Evolutionary conservation across 1,140 invertebrate species (phyloP), one percentile per base, ranked within the genome.

Genomic region (Heliothis subflexa): DNA sequence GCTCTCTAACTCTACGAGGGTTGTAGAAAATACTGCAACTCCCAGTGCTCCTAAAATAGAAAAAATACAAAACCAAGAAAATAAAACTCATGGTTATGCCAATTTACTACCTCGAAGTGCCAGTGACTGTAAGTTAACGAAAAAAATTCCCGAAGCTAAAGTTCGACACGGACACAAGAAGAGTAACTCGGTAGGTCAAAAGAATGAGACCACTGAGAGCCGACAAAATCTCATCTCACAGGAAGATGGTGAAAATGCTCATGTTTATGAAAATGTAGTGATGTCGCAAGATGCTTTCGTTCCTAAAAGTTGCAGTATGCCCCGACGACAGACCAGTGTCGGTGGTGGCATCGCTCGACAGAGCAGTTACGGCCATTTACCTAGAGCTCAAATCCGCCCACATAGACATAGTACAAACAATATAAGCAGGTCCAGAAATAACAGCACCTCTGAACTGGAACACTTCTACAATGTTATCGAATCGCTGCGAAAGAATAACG

Each of bases 241-340:
- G 11, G 93, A 95, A 57, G 93, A 95, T 74, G 81, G 82, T 47
- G 91, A 92, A 40, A 89, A 86, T 79, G 85, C 89, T 12, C 94
- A 95, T 81, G 91, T 95, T 40, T 95, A 95, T 81, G 94, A 95
- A 75, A 95, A 95, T 83, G 80, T 95, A 0, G 76, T 90, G 0
- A 57, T 91, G 80, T 81, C 88, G n/a, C 85, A 89, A 52, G 91
- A 92, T 13, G 50, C 80, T 54, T 89, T 89, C 81, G 87, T 89
- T 9, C 86, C 89, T n/a, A 90, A 88, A 70, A 94, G 90, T 68
- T 93, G 94, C 80, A 94, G 93, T 82, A 94, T 94, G 94, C 94
- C 94, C 49, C 86, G 93, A 2, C 89, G 92, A 3, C 88, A 88
- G 54, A 87, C 89, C 7, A 83, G 81, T 16, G 84, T 82, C 50